Conservation (phyloP, 1,140 invertebrate species). For the Halictus rubicundus region DNA sequence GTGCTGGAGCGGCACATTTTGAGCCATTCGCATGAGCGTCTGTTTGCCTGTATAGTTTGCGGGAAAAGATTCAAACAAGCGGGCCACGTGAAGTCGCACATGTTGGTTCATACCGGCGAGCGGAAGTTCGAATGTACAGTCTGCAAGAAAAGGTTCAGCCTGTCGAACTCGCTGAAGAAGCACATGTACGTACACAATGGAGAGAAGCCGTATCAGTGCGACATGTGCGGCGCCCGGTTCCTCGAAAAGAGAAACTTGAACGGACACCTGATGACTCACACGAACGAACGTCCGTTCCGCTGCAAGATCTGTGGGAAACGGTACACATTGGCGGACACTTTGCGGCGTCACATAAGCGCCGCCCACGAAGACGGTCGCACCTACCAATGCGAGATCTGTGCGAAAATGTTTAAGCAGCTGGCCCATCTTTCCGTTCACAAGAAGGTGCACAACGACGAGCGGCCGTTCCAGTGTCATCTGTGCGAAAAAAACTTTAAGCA, state of each 20-base stretch:
- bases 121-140: constrained; percentile 82
- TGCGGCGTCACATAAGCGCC: constrained; percentile 68
- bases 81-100: constrained; percentile 85
- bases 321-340: constrained; percentile 71
- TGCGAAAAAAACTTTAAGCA: constrained; percentile 80
- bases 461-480: constrained; percentile 85
- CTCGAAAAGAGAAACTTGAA: constrained; percentile 75
- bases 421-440: constrained; percentile 80
- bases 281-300: constrained; percentile 75
- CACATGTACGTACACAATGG: constrained; percentile 83
- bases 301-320: constrained; percentile 80
- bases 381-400: constrained; percentile 74
- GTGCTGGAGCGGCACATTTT: constrained; percentile 83
- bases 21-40: constrained; percentile 83
- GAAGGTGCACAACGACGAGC: constrained; percentile 86
- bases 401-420: constrained; percentile 79
- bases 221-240: constrained; percentile 81
- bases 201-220: constrained; percentile 83
- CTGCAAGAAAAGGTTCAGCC: constrained; percentile 85
- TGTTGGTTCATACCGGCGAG: constrained; percentile 86
- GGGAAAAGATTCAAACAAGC: constrained; percentile 87
- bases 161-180: constrained; percentile 83
- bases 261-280: constrained; percentile 80
- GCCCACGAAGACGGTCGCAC: constrained; percentile 70
- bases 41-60: constrained; percentile 83